Evolutionary conservation across 2,888 invertebrate species (phyloP), one percentile per base, ranked within the genome.

Genomic region (Chrysina gloriosa): DNA sequence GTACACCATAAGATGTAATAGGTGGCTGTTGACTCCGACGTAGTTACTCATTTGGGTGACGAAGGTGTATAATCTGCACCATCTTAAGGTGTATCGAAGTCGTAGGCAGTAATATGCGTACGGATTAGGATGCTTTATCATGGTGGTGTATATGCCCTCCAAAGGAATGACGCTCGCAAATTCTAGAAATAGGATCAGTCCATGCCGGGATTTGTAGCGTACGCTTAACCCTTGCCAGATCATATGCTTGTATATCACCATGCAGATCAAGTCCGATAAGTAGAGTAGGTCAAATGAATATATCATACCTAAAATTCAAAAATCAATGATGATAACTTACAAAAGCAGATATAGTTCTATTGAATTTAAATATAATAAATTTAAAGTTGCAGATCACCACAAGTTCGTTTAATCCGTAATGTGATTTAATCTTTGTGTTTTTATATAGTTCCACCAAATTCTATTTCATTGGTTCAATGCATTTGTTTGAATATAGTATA

Each of bases 31-130:
- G 11, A 47, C 31, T 7, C 34, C 48, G 2, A 66, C 47, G 25
- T 58, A 66, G 6, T 16, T 16, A 6, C n/a, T 66, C 14, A 56
- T 34, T 23, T 19, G 11, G 2, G n/a, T 34, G 58, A 31, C 31
- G 23, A 34, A 34, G 14, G n/a, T n/a, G 5, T 21, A 16, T 4
- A 71, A 50, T 39, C 69, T 54, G 23, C 54, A 31, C 58, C 69
- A 64, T 21, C 72, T 31, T 16, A 70, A 61, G 1, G 50, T 29
- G 50, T 70, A 72, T 14, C 72, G 50, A 27, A 70, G 21, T 47
- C 70, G 42, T 9, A 72, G 29, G 9, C 29, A 9, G 36, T 63
- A 69, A 45, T 69, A 50, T 3, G 54, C 25, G 7, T 48, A 25
- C 3, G 58, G 11, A 2, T 6, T 25, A 9, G 63, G 29, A 27